Evolutionary conservation across 2,797 vertebrate species (phyloP).

Genomic region (Chanos chanos): DNA sequence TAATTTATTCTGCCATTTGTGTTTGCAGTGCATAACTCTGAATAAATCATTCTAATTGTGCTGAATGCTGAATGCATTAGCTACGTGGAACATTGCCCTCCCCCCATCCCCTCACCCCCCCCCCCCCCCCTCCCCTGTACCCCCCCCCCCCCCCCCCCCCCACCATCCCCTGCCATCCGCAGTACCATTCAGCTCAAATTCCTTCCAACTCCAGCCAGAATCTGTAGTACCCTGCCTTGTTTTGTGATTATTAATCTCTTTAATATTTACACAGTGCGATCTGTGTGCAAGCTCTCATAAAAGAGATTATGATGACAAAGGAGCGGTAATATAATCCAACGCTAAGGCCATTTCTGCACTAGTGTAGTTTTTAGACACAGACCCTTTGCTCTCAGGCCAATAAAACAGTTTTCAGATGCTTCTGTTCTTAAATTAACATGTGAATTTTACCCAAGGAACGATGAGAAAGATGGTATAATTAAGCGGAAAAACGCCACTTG

Average conservation of each 20-base stretch:
- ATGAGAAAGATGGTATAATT: too few species aligned
- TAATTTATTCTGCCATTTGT: constrained; percentile 68
- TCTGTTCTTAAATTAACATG: too few species aligned
- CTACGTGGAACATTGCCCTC: constrained; percentile 53
- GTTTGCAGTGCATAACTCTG: constrained; percentile 61
- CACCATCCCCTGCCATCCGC: constrained; percentile 50
- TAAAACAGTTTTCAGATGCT: constrained; percentile 61
- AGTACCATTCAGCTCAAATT: constrained; percentile 55
- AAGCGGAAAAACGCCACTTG: too few species aligned
- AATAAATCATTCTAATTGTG: constrained; percentile 70
- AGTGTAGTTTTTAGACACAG: constrained; percentile 50
- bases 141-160: constrained; percentile 52
- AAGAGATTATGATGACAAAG: constrained; percentile 73
- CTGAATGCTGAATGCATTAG: constrained; percentile 61
- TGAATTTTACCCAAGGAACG: too few species aligned
- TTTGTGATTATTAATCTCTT: constrained; percentile 77
- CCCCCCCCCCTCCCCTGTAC: constrained; percentile 41
- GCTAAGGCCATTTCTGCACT: constrained; percentile 60
- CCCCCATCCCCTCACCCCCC: constrained; percentile 59
- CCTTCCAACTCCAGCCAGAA: constrained; percentile 51
- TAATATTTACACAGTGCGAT: constrained; percentile 75
- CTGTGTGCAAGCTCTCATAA: constrained; percentile 70
- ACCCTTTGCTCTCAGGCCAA: constrained; percentile 56
- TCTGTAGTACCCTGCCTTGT: constrained; percentile 60
- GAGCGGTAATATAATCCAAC: constrained; percentile 62